Conservation (phyloP, 2,113 vertebrate genomes). For the Cisticola juncidis region DNA sequence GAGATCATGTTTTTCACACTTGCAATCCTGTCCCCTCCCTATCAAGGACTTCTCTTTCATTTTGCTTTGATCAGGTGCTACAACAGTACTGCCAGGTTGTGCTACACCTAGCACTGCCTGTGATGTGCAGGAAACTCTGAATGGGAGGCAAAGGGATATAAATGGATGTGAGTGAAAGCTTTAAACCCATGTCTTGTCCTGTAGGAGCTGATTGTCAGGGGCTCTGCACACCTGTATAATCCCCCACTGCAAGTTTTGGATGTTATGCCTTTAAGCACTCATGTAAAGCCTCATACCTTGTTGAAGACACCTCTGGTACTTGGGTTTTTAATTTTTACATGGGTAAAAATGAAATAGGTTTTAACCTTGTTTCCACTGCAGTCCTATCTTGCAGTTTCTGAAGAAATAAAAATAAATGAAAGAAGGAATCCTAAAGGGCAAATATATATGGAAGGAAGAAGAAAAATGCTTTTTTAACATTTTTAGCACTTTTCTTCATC, state of each 20-base stretch:
- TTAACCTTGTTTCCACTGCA: background rate
- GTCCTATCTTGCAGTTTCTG: background rate
- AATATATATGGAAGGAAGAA: background rate
- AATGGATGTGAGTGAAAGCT: background rate
- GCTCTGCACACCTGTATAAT: rapidly evolving
- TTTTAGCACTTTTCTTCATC: background rate
- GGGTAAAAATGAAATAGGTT: background rate
- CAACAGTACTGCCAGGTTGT: background rate
- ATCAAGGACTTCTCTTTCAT: background rate
- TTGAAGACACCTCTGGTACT: background rate
- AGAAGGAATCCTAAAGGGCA: background rate
- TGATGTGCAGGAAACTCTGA: background rate
- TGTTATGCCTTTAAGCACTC: background rate
- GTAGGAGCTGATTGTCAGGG: background rate
- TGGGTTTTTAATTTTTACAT: background rate
- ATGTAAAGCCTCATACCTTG: background rate
- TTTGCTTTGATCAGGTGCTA: background rate
- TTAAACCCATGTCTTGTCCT: background rate
- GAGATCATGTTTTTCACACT: background rate
- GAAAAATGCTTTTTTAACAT: background rate
- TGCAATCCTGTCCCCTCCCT: background rate
- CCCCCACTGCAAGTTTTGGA: background rate
- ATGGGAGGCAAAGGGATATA: background rate
- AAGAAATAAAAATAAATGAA: background rate
- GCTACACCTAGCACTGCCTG: background rate